These are phyloP conservation scores for Capitella teleta DNA, from an alignment of 1,140 invertebrate species.

Conservation along the genomic window DNA sequence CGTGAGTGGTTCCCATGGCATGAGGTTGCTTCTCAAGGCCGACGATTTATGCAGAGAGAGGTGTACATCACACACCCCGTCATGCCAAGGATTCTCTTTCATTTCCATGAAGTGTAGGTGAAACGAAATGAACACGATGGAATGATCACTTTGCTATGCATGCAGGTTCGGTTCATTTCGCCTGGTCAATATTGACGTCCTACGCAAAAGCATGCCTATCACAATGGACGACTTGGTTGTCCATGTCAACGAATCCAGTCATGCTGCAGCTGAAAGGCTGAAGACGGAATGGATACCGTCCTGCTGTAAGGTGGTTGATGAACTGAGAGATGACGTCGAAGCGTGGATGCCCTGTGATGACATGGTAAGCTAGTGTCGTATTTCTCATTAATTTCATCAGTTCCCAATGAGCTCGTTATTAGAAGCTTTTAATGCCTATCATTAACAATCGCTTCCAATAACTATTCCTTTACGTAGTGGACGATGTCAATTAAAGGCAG, in stretches of 20 bases:
- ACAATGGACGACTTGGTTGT: slow-evolving; percentile 32
- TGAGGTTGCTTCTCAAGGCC: slow-evolving; percentile 18
- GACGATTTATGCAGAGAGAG: slow-evolving; percentile 28
- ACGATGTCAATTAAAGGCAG: too few relatives aligned
- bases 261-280: slow-evolving; percentile 17
- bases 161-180: slow-evolving; percentile 30
- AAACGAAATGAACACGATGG: background rate
- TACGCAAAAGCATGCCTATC: slow-evolving; percentile 29
- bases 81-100: slow-evolving; percentile 32
- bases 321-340: slow-evolving; percentile 52
- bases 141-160: background rate
- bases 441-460: too few relatives aligned
- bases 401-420: too few relatives aligned
- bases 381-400: too few relatives aligned
- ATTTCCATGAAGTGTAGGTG: slow-evolving; percentile 20
- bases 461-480: too few relatives aligned
- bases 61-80: slow-evolving; percentile 37
- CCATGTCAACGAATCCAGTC: slow-evolving; percentile 27
- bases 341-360: slow-evolving; percentile 50
- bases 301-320: slow-evolving; percentile 58
- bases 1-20: slow-evolving; percentile 36
- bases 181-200: slow-evolving; percentile 28
- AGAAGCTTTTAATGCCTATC: too few relatives aligned
- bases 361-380: slow-evolving; percentile 40
- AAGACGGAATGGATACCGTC: slow-evolving; percentile 51